Base-by-base conservation (phyloP, 2,797 vertebrate species). In the Neosalanx taihuensis region DNA sequence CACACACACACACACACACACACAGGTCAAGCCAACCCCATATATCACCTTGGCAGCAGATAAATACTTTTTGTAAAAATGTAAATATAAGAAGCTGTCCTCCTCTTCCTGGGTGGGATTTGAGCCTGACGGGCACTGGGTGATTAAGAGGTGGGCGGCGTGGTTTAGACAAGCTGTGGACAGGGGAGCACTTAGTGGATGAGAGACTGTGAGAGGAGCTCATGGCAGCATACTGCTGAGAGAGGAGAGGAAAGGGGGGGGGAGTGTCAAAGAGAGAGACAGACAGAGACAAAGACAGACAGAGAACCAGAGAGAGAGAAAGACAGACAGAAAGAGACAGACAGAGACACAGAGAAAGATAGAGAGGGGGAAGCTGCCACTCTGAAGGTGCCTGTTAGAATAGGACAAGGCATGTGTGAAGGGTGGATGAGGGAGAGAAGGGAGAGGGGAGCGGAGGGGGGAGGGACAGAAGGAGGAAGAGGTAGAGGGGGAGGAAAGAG, bases 1-100 rank as follows among this genome's bases (percentile, higher is more conserved):
- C 59, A 71, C 31, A 13, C 23, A 93, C 90, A 92, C 90, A 93
- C 94, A 91, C 92, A 92, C 91, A 91, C 92, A 93, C 90, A 90
- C 92, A 93, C 30, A 7, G 17, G 41, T 60, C 20, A 12, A 61
- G 20, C 60, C 3, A 37, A 69, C 23, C 58, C 56, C 26, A 10
- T 58, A 64, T 75, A 46, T 65, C 76, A 74, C 74, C 23, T 26
- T 26, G 23, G 0, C 63, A 71, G 46, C 30, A 70, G 75, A 81
- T 85, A 87, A 83, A 84, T 84, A 84, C 46, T 66, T 72, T 72
- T 68, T 30, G 1, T 64, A 29, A 53, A 46, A 46, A 46, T 46
- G 41, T 46, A 46, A 46, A 46, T 46, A 46, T 46, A 46, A 12
- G 41, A 37, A 76, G 67, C 0, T 67, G 13, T 29, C 15, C 63